Evolutionary conservation across 2,888 invertebrate species (phyloP).

Genomic region (Euspilapteryx auroguttella): DNA sequence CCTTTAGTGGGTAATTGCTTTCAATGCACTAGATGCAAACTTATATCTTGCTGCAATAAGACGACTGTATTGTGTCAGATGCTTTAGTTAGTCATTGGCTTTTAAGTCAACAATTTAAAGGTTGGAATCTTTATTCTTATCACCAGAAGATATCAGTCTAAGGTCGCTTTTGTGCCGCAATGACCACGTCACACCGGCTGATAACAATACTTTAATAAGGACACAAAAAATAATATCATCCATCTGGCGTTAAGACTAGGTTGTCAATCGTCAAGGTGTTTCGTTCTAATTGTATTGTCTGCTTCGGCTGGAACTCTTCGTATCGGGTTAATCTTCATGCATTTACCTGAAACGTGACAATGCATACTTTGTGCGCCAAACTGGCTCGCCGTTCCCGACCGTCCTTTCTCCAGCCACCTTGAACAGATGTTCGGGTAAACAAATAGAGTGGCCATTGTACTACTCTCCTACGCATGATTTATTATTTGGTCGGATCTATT

Average conservation of each 20-base stretch:
- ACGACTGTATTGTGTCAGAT: too few relatives aligned
- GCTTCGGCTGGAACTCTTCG: slow-evolving; percentile 13
- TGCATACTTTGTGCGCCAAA: slow-evolving; percentile 24
- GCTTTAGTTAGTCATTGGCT: too few relatives aligned
- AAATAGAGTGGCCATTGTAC: slow-evolving; percentile 33
- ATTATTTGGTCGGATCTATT: slow-evolving; percentile 27
- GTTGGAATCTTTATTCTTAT: slow-evolving; percentile 43
- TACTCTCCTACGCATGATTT: slow-evolving; percentile 50
- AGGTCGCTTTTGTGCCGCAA: slow-evolving; percentile 44
- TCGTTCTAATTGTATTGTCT: slow-evolving; percentile 26
- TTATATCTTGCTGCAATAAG: too few relatives aligned
- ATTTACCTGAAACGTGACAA: slow-evolving; percentile 40
- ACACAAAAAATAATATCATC: too few relatives aligned
- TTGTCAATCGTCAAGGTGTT: slow-evolving; percentile 47
- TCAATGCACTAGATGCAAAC: too few relatives aligned
- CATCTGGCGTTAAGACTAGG: too few relatives aligned
- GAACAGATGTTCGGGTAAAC: slow-evolving; percentile 53
- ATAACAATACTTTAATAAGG: slow-evolving; percentile 11
- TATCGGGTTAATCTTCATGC: slow-evolving; percentile 55
- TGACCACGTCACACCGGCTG: too few relatives aligned
- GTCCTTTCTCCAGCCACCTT: slow-evolving; percentile 17
- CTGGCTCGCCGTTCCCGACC: slow-evolving; percentile 27
- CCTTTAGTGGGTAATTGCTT: too few relatives aligned
- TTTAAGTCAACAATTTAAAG: slow-evolving; percentile 46
- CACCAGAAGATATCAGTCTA: slow-evolving; percentile 33